A percentile compares a stretch with the other conserved stretches of the same genome.
Evolutionary conservation across 2,113 vertebrate species (phyloP).

Genomic region (Coturnix japonica): DNA sequence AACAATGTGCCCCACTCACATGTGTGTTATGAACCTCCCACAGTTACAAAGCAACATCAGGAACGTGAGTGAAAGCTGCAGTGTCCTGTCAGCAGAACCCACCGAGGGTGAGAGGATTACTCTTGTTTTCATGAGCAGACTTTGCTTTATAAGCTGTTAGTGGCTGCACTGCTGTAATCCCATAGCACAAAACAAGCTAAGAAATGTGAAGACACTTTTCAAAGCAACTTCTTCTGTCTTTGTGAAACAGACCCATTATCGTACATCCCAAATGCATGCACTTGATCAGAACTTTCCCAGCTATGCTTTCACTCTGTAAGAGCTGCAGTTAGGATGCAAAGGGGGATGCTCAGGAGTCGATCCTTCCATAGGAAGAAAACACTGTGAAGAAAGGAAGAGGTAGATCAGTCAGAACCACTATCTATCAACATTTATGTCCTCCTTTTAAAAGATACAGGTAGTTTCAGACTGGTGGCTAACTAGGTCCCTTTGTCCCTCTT

Average conservation of each 20-base stretch:
- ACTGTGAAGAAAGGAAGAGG: slow-evolving; percentile 59
- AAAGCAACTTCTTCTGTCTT: background rate
- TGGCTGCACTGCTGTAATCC: background rate
- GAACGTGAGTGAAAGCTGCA: background rate
- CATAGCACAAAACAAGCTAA: background rate
- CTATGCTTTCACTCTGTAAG: background rate
- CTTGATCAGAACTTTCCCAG: background rate
- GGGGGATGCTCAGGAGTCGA: slow-evolving; percentile 53
- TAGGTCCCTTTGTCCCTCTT: background rate
- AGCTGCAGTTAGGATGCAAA: background rate
- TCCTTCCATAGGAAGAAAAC: slow-evolving; percentile 82
- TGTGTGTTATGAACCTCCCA: background rate
- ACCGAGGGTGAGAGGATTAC: background rate
- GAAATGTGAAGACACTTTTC: rapidly evolving
- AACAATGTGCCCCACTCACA: background rate
- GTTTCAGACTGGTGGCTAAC: background rate
- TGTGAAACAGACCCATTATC: background rate
- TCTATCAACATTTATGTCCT: background rate
- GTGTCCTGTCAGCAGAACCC: background rate
- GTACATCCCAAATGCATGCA: background rate
- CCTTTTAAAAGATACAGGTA: background rate
- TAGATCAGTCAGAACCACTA: background rate
- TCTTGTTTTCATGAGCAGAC: background rate
- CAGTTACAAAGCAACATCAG: background rate
- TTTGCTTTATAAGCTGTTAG: background rate